These are phyloP conservation scores for Ephydatia muelleri DNA, from an alignment of 37 sponge, comb jelly and placozoan species.

Conservation along the genomic window DNA sequence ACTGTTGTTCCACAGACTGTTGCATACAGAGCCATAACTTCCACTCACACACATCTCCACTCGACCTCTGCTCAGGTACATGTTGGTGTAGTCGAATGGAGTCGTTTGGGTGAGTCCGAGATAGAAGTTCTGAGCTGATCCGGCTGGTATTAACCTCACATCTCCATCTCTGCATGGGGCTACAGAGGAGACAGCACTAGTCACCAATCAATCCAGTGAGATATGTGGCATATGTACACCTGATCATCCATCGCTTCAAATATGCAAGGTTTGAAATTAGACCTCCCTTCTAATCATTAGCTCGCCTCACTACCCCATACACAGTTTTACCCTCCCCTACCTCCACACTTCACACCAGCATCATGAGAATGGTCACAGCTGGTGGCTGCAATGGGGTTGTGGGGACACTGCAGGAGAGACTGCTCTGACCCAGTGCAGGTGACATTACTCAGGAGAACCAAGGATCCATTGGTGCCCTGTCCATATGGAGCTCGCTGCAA, in stretches of 20 bases:
- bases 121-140: background rate
- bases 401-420: background rate
- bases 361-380: slow-evolving; percentile 11
- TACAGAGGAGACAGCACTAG: background rate
- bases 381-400: background rate
- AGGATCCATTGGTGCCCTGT: background rate
- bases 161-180: background rate
- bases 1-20: slow-evolving; percentile 18
- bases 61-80: slow-evolving; percentile 23
- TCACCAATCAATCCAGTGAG: too few species aligned
- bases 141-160: background rate
- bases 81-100: background rate
- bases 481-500: background rate
- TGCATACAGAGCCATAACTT: slow-evolving; percentile 27
- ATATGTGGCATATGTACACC: too few species aligned
- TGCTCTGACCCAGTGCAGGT: slow-evolving; percentile 10
- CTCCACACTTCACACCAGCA: slow-evolving; percentile 18
- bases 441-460: background rate
- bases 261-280: too few species aligned
- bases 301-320: background rate
- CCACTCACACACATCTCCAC: slow-evolving; percentile 36
- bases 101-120: background rate
- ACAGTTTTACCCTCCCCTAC: background rate
- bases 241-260: too few species aligned
- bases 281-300: too few species aligned